Percentiles rank a stretch among this genome's conserved stretches.
Conservation (phyloP, 2,888 invertebrate species). For the Malthinus seriepunctatus region DNA sequence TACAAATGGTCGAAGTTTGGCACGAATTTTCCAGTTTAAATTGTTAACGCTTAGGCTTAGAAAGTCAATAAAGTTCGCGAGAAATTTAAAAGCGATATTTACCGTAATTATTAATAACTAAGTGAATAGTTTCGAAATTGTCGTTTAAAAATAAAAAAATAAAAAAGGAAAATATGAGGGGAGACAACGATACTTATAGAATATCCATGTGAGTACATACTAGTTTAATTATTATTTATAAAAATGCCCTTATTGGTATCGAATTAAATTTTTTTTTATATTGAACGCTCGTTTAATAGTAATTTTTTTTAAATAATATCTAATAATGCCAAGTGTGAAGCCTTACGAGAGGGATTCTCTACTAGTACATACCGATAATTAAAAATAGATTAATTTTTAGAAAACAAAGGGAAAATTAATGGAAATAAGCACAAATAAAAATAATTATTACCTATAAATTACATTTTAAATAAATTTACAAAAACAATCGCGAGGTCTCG, state of each 20-base stretch:
- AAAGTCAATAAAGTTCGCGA: slow-evolving; percentile 10
- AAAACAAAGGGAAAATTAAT: too few relatives aligned
- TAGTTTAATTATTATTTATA: too few relatives aligned
- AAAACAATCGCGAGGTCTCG: too few relatives aligned
- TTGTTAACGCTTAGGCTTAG: slow-evolving; percentile 12
- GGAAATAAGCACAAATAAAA: too few relatives aligned
- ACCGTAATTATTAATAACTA: background rate
- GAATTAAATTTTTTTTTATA: background rate
- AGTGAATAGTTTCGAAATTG: background rate
- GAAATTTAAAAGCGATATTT: background rate
- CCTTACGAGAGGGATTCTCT: background rate
- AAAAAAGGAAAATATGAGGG: slow-evolving; percentile 15
- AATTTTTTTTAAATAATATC: too few relatives aligned
- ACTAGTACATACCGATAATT: background rate
- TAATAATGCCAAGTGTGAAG: too few relatives aligned
- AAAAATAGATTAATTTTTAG: background rate
- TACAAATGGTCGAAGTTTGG: slow-evolving; percentile 26
- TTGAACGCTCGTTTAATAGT: background rate
- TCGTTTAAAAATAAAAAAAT: background rate
- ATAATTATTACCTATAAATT: too few relatives aligned
- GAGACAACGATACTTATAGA: slow-evolving; percentile 15
- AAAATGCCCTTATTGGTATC: background rate
- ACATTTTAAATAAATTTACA: too few relatives aligned
- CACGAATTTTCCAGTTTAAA: slow-evolving; percentile 28
- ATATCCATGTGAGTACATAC: slow-evolving; percentile 18